Base-by-base conservation (phyloP, 2,113 vertebrate species). In the Indri indri region DNA sequence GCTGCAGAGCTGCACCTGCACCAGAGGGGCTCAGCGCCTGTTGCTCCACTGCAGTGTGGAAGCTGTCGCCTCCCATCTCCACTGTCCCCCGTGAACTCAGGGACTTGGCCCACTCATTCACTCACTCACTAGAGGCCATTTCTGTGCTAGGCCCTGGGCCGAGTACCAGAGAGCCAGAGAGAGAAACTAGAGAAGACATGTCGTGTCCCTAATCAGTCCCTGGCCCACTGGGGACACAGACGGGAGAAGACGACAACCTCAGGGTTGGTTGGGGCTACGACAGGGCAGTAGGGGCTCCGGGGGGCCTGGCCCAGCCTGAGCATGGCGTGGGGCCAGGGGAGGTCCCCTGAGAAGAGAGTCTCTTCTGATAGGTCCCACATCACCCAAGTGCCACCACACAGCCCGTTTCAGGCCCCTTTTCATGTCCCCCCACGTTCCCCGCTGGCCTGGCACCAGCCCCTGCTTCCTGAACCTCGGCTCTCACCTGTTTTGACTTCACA, bases 21-120 rank as follows among this genome's bases (percentile, higher is more conserved):
- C 8, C 25, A 23, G 13, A 68, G 88, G 59, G 45, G 23, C 70
- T 8, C 5, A 27, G 9, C 6, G 23, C 32, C 37, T 10, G 1
- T 65, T 30, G 5, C 37, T 42, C n/a, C 0, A 4, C 59, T 34
- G 8, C 1, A 20, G n/a, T 68, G 18, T 18, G 5, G 6, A 50
- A 13, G 54, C 71, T 34, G 45, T 23, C 79, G 37, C 47, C 59
- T 74, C 57, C 57, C 42, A 3, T 23, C 30, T 47, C 61, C 30
- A 37, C 22, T 6, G 27, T 37, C 47, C 32, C 61, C 8, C 37
- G 47, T 25, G 61, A 71, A 54, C 14, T 32, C 18, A 66, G 74
- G 71, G 50, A 79, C 76, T 34, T 8, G 17, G 77, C 79, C 61
- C 70, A 13, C 25, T 66, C 45, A 4, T 11, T 22, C n/a, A 34